A percentile compares a stretch with the other conserved stretches of the same genome.
Evolutionary conservation across 2,888 invertebrate species (phyloP).

Genomic region (Agrilus mali): DNA sequence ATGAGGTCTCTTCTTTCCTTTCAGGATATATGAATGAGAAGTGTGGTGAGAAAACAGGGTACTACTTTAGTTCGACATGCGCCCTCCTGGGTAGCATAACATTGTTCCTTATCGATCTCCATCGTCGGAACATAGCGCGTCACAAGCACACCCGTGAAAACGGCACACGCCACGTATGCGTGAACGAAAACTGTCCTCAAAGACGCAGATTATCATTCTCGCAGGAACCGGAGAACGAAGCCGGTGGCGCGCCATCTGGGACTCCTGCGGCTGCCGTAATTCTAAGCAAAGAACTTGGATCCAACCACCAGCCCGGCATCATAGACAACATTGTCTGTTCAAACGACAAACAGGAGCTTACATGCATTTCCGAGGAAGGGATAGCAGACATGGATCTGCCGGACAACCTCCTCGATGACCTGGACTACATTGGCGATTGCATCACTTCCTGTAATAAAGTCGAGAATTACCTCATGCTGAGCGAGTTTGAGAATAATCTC

Average conservation of each 20-base stretch:
- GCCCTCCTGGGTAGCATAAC: slow-evolving; percentile 63
- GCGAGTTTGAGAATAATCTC: slow-evolving; percentile 75
- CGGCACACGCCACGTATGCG: slow-evolving; percentile 43
- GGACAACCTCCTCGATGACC: slow-evolving; percentile 63
- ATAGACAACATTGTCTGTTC: slow-evolving; percentile 36
- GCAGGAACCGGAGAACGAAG: slow-evolving; percentile 45
- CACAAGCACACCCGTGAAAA: slow-evolving; percentile 56
- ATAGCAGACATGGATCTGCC: slow-evolving; percentile 73
- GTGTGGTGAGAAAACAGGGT: slow-evolving; percentile 66
- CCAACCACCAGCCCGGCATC: slow-evolving; percentile 32
- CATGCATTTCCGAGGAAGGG: slow-evolving; percentile 76
- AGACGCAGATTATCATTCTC: slow-evolving; percentile 43
- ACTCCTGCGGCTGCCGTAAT: slow-evolving; percentile 40
- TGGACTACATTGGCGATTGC: slow-evolving; percentile 70
- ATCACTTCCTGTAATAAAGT: slow-evolving; percentile 79
- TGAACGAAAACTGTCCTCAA: slow-evolving; percentile 44
- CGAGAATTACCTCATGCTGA: slow-evolving; percentile 75
- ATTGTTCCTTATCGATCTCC: slow-evolving; percentile 70
- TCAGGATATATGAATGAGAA: slow-evolving; percentile 69
- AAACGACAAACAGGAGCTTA: slow-evolving; percentile 57
- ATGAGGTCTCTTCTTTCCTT: slow-evolving; percentile 13
- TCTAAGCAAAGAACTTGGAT: slow-evolving; percentile 39
- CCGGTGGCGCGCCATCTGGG: slow-evolving; percentile 35
- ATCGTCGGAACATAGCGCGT: slow-evolving; percentile 53
- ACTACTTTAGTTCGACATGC: slow-evolving; percentile 73